phyloP scores from a whole-genome alignment of 2,797 vertebrate species.

The Lophotriccus pileatus region DNA sequence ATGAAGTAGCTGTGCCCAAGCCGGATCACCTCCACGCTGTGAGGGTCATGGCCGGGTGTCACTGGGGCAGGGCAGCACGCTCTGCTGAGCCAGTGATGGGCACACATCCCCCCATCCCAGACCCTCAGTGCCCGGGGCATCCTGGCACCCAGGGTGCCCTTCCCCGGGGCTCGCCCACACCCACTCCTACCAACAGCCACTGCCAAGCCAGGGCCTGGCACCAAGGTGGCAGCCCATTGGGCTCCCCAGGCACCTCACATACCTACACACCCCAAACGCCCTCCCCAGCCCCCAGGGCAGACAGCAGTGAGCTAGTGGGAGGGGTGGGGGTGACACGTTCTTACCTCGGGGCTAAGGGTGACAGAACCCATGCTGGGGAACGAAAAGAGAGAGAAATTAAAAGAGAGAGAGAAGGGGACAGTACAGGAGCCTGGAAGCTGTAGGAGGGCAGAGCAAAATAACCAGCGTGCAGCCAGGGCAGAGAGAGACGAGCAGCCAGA shows the following conservation, averaged over 20 bases:
- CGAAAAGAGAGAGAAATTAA: slow-evolving; percentile 69
- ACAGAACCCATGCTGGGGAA: slow-evolving; percentile 74
- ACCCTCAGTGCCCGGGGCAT: not conserved
- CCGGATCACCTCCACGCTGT: slow-evolving; percentile 93
- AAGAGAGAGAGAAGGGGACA: slow-evolving; percentile 60
- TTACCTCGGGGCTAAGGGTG: slow-evolving; percentile 76
- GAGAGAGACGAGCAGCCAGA: not conserved
- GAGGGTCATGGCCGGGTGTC: not conserved
- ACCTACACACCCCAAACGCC: not conserved
- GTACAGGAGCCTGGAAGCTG: slow-evolving; percentile 8
- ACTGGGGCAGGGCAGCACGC: not conserved
- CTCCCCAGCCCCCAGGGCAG: slow-evolving; percentile 17
- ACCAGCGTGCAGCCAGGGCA: not conserved
- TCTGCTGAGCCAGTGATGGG: not conserved
- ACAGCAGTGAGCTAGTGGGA: slow-evolving; percentile 29
- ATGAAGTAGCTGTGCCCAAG: slow-evolving; percentile 96
- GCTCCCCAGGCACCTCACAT: not conserved
- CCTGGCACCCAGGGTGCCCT: not conserved
- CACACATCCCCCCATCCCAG: not conserved
- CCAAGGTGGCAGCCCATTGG: not conserved
- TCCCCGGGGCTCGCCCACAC: not conserved
- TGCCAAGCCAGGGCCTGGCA: not conserved
- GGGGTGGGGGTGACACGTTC: slow-evolving; percentile 22
- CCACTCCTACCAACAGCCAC: not conserved
- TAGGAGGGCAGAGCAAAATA: not conserved